phyloP scores from a whole-genome alignment of 2,797 vertebrate genomes.

The Austrolebias charrua region DNA sequence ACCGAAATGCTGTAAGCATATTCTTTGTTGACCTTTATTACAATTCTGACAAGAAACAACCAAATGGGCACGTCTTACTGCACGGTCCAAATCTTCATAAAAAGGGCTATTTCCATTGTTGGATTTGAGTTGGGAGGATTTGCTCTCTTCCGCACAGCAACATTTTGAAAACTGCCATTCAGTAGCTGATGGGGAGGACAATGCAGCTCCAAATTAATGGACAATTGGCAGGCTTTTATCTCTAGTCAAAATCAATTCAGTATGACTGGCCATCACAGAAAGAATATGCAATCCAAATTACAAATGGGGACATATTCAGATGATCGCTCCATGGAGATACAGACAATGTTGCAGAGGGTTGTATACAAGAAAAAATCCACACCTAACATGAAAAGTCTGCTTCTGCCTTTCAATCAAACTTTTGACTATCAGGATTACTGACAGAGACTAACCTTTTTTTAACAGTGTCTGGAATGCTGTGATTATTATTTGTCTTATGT shows the following conservation, averaged over 20 bases:
- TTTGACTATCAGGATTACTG: not conserved
- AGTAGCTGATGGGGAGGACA: not conserved
- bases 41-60: not conserved
- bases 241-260: not conserved
- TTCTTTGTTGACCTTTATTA: constrained; percentile 4
- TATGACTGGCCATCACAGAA: not conserved
- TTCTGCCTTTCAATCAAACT: not conserved
- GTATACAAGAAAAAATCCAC: not conserved
- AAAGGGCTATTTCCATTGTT: not conserved
- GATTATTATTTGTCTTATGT: not conserved
- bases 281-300: not conserved
- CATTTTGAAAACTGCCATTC: not conserved
- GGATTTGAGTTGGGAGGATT: not conserved
- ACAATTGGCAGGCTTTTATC: constrained; percentile 7
- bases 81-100: not conserved
- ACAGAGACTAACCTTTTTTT: not conserved
- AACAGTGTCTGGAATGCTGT: not conserved
- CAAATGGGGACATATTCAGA: constrained; percentile 1
- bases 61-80: not conserved
- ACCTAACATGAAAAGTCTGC: not conserved
- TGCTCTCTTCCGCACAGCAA: not conserved
- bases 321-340: not conserved
- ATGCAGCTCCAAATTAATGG: not conserved
- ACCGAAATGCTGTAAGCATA: not conserved
- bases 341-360: not conserved